Percentiles rank a stretch among this genome's conserved stretches.
These are phyloP conservation scores for Meganola albula DNA, from an alignment of 2,888 invertebrate genomes.

Conservation along the genomic window DNA sequence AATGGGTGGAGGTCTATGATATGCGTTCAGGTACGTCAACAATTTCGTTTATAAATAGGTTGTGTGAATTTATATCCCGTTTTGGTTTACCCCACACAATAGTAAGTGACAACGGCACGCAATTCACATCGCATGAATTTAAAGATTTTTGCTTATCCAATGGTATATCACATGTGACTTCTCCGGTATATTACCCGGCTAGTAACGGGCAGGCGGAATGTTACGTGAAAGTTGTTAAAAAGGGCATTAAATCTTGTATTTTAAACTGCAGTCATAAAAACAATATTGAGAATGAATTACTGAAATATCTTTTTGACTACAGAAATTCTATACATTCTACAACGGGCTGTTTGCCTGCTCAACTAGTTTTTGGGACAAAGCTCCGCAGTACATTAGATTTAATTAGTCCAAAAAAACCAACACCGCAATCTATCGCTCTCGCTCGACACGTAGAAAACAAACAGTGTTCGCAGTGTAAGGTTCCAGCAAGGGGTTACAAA, in stretches of 20 bases:
- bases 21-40: background rate
- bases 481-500: constrained; percentile 5
- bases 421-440: constrained; percentile 8
- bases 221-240: constrained; percentile 28
- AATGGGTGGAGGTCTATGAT: constrained; percentile 3
- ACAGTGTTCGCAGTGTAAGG: constrained; percentile 19
- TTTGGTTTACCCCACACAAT: constrained; percentile 20
- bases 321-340: too few species aligned
- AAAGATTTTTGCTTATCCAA: constrained; percentile 19
- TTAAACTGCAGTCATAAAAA: too few species aligned
- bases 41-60: constrained; percentile 18
- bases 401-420: constrained; percentile 5
- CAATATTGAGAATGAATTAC: too few species aligned
- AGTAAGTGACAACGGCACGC: constrained; percentile 27
- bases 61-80: constrained; percentile 24
- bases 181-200: constrained; percentile 26
- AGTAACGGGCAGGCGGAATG: too few species aligned
- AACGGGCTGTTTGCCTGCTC: too few species aligned
- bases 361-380: constrained; percentile 11
- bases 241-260: constrained; percentile 22
- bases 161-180: constrained; percentile 22
- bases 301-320: too few species aligned
- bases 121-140: constrained; percentile 22
- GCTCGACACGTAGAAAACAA: constrained; percentile 7
- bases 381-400: constrained; percentile 17